Percentiles rank a stretch among this genome's conserved stretches.
These are phyloP conservation scores for Cosmorhoe ocellata DNA, from an alignment of 2,888 invertebrate species.

Conservation along the genomic window DNA sequence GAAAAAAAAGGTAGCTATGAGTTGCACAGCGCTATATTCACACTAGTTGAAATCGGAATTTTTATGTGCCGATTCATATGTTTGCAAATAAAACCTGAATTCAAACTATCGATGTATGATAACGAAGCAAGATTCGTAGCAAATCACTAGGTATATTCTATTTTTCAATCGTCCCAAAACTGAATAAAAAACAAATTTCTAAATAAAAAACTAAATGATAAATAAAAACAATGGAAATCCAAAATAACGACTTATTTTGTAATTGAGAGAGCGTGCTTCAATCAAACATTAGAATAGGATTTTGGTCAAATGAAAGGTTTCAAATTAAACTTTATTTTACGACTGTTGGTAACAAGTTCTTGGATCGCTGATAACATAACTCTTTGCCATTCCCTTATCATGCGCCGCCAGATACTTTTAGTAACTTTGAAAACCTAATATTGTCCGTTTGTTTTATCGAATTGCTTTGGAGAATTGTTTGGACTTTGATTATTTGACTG, in stretches of 20 bases:
- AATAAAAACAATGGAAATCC: conserved; percentile 1
- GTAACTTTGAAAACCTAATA: conserved; percentile 29
- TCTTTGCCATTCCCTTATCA: conserved; percentile 62
- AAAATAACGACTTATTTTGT: conserved; percentile 2
- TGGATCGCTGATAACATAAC: conserved; percentile 62
- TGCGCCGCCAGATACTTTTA: conserved; percentile 49
- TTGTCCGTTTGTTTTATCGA: conserved; percentile 23
- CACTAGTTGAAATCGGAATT: neutral
- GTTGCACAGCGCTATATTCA: conserved; percentile 35
- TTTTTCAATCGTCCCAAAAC: no score
- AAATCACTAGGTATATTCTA: no score
- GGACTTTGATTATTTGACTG: conserved; percentile 10
- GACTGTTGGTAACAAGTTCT: conserved; percentile 65
- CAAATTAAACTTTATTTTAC: conserved; percentile 66
- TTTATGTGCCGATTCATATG: neutral
- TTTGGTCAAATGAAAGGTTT: conserved; percentile 52
- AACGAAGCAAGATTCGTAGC: no score
- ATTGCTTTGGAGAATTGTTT: conserved; percentile 15
- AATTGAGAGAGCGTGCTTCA: conserved; percentile 32
- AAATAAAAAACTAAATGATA: neutral
- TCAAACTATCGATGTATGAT: neutral
- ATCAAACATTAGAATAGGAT: conserved; percentile 40
- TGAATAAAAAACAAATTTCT: no score
- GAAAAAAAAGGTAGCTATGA: conserved; percentile 58
- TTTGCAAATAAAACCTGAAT: neutral